Evolutionary conservation across 2,888 invertebrate genomes (phyloP), one percentile per base, ranked within the genome.

Genomic region (Orchesella flavescens): DNA sequence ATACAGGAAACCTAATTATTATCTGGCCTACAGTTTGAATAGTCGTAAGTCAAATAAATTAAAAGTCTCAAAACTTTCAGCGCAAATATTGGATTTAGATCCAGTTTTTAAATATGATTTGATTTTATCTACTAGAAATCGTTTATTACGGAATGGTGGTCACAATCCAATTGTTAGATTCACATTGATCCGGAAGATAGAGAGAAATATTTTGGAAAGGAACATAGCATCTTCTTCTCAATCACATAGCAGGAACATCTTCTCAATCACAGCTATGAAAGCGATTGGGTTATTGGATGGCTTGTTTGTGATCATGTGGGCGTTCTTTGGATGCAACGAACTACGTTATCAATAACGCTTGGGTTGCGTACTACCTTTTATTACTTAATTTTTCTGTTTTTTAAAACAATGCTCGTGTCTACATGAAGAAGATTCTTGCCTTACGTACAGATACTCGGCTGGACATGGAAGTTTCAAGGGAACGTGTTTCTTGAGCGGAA

Each of bases 281-380:
- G 97, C 88, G 98, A 98, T 90, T 98, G 98, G 98, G 91, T 98
- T 0, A 94, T 96, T 91, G 96, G 97, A 21, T 98, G 97, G 97
- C 94, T 97, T 90, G 93, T 96, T 88, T 94, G 95, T 89, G 97
- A 98, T 88, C 92, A 95, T 88, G 92, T 95, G 87, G 91, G 92
- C 88, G 93, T 96, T 86, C 91, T 98, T 87, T 97, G 97, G 89
- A 44, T 66, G 43, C 96, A 43, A 17, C n/a, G n/a, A 13, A 46
- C 13, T 46, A 10, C 13, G 46, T 46, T 10, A 9, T 46, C 46
- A n/a, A n/a, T n/a, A n/a, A n/a, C n/a, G n/a, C n/a, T n/a, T n/a
- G n/a, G n/a, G n/a, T n/a, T n/a, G n/a, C n/a, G n/a, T n/a, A n/a
- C n/a, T n/a, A n/a, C n/a, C n/a, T 19, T 63, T 43, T 43, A 3